Evolutionary conservation across 2,113 vertebrate genomes (phyloP), one percentile per base, ranked within the genome.

Genomic region (Oryzias curvinotus): DNA sequence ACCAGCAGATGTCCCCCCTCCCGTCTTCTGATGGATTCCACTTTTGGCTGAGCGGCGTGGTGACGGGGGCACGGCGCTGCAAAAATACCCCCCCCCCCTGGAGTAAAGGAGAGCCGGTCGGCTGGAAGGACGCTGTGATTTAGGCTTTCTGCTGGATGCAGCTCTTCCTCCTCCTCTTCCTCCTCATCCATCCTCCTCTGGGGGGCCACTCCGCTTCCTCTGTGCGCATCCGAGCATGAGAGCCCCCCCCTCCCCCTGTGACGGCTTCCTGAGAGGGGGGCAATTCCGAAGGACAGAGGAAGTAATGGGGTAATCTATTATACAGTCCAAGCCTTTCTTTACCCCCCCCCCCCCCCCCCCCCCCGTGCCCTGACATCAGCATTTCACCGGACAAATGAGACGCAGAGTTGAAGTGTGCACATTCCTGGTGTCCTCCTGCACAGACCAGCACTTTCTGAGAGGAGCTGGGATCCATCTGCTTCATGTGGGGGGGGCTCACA

Each of bases 261-360:
- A 83, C 82, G 84, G 78, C 79, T 77, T 69, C 80, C 67, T 44
- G 2, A 51, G 74, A 79, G 75, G 73, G 79, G 70, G 77, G 73
- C 68, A 83, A 87, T 87, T 82, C 77, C 73, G 73, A 91, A 89
- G 88, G 87, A 82, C 85, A 89, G 85, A 61, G 65, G 79, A 79
- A 86, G 88, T 91, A 90, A 91, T 90, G 88, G 89, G 89, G 86
- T 91, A 86, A 90, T 90, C 85, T 89, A 87, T 92, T 87, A 88
- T 87, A 89, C 84, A 84, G 79, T 71, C 77, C 70, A 69, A 75
- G 62, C 85, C 83, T 80, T 75, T 75, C 71, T 80, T 78, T 43
- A 25, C n/a, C 46, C 6, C 52, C n/a, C n/a, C n/a, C n/a, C n/a
- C n/a, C n/a, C n/a, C n/a, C n/a, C n/a, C n/a, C n/a, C n/a, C n/a